Percentiles rank a stretch among this genome's conserved stretches.
Evolutionary conservation across 2,888 invertebrate species (phyloP).

Genomic region (Carpatolechia fugitivella): DNA sequence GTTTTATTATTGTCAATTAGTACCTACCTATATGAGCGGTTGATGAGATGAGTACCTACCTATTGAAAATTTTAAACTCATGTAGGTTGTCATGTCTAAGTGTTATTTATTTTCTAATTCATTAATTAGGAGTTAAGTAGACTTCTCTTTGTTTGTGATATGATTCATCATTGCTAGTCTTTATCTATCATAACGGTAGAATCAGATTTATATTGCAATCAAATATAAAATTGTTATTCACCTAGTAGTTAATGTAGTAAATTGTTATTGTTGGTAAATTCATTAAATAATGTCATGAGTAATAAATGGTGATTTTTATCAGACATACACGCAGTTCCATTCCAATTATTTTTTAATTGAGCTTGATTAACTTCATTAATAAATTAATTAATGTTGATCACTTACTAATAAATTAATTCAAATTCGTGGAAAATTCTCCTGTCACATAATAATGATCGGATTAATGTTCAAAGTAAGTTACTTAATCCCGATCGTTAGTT

Average conservation of each 20-base stretch:
- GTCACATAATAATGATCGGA: neutral
- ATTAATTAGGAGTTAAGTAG: slow-evolving; percentile 19
- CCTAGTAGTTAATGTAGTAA: slow-evolving; percentile 17
- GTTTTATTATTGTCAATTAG: neutral
- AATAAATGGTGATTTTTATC: neutral
- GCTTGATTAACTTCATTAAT: neutral
- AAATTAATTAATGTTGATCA: slow-evolving; percentile 1
- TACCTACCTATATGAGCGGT: no score
- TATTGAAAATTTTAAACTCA: neutral
- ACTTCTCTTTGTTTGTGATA: slow-evolving; percentile 25
- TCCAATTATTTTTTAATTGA: neutral
- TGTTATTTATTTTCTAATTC: slow-evolving; percentile 34
- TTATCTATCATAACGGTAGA: slow-evolving; percentile 17
- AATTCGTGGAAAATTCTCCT: slow-evolving; percentile 1
- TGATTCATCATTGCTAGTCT: slow-evolving; percentile 36
- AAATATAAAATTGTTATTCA: slow-evolving; percentile 7
- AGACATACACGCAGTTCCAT: neutral
- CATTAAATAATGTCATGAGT: slow-evolving; percentile 25
- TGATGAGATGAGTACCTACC: no score
- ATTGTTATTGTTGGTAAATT: slow-evolving; percentile 28
- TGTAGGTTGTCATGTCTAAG: neutral
- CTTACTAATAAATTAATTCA: slow-evolving; percentile 5
- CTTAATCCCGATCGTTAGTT: slow-evolving; percentile 14
- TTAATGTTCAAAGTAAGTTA: neutral
- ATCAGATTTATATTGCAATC: slow-evolving; percentile 6